These are phyloP conservation scores for Nowickia ferox DNA, from an alignment of 2,888 invertebrate species.

Conservation along the genomic window DNA sequence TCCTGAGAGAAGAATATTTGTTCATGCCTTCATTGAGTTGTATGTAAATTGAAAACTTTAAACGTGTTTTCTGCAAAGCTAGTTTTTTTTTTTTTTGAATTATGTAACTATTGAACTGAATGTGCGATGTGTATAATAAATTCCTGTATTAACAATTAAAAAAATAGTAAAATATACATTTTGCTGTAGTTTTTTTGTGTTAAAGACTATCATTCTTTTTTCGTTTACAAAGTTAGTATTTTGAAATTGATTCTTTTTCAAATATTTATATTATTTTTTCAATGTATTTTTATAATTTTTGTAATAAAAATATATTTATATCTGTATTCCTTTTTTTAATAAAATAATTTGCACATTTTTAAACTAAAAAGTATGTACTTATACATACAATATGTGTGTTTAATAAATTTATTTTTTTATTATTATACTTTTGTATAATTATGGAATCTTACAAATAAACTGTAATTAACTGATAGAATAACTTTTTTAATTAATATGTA, in stretches of 20 bases:
- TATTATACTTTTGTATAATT: conserved; percentile 12
- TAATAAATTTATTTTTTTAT: conserved; percentile 13
- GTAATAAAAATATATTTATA: conserved; percentile 67
- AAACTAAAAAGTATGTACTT: conserved; percentile 54
- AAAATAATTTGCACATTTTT: conserved; percentile 53
- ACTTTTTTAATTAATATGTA: conserved; percentile 12
- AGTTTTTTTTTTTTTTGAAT: too few relatives aligned
- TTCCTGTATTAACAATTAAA: conserved; percentile 7
- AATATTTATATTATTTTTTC: conserved; percentile 66
- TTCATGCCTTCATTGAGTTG: too few relatives aligned
- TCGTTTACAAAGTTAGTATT: conserved; percentile 20
- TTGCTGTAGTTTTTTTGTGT: conserved; percentile 17
- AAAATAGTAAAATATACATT: conserved; percentile 14
- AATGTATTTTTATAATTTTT: conserved; percentile 34
- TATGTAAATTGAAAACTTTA: too few relatives aligned
- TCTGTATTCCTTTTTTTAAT: conserved; percentile 49
- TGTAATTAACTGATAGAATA: background rate
- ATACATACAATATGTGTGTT: background rate
- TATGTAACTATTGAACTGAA: too few relatives aligned
- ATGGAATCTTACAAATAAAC: conserved; percentile 31
- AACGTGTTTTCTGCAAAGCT: too few relatives aligned
- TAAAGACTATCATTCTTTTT: conserved; percentile 9
- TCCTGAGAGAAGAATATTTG: too few relatives aligned
- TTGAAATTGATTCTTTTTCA: conserved; percentile 75
- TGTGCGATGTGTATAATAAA: too few relatives aligned